Evolutionary conservation across 2,888 invertebrate genomes (phyloP), one percentile per base, ranked within the genome.

Genomic region (Chloroclystis v-ata): DNA sequence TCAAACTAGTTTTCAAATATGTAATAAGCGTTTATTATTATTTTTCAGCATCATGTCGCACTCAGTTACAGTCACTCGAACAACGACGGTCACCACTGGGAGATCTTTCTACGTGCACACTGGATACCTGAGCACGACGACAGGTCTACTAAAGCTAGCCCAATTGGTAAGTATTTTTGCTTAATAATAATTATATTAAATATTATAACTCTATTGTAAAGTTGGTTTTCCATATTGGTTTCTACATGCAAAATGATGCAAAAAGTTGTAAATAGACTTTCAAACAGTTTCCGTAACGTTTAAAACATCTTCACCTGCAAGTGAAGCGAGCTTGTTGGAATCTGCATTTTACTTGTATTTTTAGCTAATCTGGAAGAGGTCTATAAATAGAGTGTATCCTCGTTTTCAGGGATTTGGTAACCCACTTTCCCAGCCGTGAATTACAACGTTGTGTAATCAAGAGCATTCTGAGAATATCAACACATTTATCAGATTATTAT

Each of bases 61-160:
- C 82, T 90, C 94, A 26, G 94, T 96, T 61, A 96, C 96, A 37
- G 94, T 96, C 49, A 96, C 95, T 20, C 89, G 95, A 67, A 95
- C 94, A 24, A 95, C 95, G 41, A 94, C 94, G 50, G 92, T 93
- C 7, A 90, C 93, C 14, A 91, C 92, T 20, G 93, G 95, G 12
- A 92, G 94, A 7, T 91, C 93, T 6, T 89, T 96, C 56, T 91
- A 95, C 60, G 82, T 96, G 54, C 96, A 97, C 78, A 93, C 92
- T 4, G 94, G 94, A 38, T 96, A 95, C 75, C 79, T 96, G 57
- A 92, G 93, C 73, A 91, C 94, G 14, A 87, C 92, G 69, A 92
- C 95, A 0, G 97, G 97, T 3, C 75, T 96, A 9, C 84, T 96
- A 7, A 96, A 96, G 82, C 72, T 96, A n/a, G 88, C 92, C 9